phyloP scores from a whole-genome alignment of 2,113 vertebrate genomes.

The Mixornis gularis region DNA sequence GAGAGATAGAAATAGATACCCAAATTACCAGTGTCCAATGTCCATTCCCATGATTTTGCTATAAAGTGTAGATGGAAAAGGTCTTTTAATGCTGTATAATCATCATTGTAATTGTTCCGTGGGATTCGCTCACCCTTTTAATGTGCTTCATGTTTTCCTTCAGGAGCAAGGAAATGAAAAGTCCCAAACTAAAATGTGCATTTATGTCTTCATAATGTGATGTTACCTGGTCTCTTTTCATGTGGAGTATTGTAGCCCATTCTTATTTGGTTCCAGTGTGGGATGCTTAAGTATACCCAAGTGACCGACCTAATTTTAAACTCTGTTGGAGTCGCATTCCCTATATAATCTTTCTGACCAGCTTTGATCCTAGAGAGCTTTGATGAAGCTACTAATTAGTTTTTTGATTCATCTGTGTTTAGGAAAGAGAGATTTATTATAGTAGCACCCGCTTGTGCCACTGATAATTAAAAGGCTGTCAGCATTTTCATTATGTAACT shows the following conservation, averaged over 20 bases:
- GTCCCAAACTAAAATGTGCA: not conserved
- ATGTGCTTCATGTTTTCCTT: not conserved
- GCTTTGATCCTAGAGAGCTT: slow-evolving; percentile 43
- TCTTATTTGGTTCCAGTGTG: not conserved
- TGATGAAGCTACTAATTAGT: slow-evolving; percentile 58
- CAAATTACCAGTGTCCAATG: not conserved
- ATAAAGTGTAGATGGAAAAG: not conserved
- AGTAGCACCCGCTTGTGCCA: not conserved
- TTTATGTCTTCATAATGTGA: not conserved
- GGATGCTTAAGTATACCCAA: not conserved
- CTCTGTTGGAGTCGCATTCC: not conserved
- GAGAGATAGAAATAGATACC: not conserved
- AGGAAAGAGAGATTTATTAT: slow-evolving; percentile 49
- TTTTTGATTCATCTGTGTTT: slow-evolving; percentile 54
- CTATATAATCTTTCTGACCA: slow-evolving; percentile 32
- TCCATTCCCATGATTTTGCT: not conserved
- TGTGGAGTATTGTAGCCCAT: not conserved
- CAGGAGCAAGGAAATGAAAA: not conserved
- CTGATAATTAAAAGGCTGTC: slow-evolving; percentile 39
- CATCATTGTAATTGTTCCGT: not conserved
- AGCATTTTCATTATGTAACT: slow-evolving; percentile 21
- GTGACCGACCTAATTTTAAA: not conserved
- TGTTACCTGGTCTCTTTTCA: not conserved
- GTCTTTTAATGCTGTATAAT: not conserved
- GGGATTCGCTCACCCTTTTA: not conserved